Conservation (phyloP, 2,113 vertebrate species). For the Myotis davidii region DNA sequence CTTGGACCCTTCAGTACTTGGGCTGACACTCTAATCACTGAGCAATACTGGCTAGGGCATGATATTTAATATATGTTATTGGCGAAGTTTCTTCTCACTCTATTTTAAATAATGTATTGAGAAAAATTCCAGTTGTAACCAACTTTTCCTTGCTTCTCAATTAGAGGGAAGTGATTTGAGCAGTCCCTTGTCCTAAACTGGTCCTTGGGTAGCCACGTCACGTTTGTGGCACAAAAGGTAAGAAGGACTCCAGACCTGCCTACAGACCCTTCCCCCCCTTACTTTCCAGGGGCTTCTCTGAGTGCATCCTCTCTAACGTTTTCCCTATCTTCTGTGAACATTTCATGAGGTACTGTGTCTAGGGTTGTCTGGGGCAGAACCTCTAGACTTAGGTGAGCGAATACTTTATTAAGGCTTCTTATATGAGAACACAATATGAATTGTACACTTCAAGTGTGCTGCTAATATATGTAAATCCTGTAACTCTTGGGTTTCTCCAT, state of each 20-base stretch:
- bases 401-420: background rate
- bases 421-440: background rate
- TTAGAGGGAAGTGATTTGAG: background rate
- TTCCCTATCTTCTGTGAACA: background rate
- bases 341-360: background rate
- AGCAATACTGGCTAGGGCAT: too few relatives aligned
- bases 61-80: background rate
- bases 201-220: background rate
- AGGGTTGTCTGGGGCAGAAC: background rate
- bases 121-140: background rate
- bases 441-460: background rate
- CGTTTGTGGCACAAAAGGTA: background rate
- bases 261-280: background rate
- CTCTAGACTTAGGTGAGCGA: background rate
- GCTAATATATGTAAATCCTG: background rate
- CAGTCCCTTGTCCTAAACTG: background rate
- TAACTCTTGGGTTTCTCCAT: background rate
- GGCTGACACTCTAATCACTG: too few relatives aligned
- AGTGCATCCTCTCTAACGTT: background rate
- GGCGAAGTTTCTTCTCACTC: background rate
- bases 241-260: background rate
- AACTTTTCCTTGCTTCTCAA: background rate
- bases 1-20: too few relatives aligned
- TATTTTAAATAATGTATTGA: background rate
- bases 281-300: background rate